phyloP scores from a whole-genome alignment of 2,888 invertebrate species.

The Frankliniella fusca region DNA sequence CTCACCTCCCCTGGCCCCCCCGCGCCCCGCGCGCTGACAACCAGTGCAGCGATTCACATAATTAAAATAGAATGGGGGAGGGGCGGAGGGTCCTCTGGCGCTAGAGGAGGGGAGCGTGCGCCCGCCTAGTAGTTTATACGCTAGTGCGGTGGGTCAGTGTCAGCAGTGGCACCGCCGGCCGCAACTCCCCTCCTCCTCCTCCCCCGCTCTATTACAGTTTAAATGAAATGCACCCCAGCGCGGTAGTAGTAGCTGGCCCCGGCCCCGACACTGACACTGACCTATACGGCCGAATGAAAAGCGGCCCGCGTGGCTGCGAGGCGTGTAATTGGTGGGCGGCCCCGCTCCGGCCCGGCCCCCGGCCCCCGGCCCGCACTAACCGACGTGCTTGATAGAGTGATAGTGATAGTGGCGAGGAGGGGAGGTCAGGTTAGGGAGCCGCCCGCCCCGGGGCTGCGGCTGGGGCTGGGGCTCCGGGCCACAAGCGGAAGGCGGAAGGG shows the following conservation, averaged over 20 bases:
- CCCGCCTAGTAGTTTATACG: constrained; percentile 2
- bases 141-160: constrained; percentile 13
- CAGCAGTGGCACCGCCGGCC: not conserved
- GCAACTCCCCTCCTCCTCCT: not conserved
- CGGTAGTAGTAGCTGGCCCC: not conserved
- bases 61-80: constrained; percentile 16
- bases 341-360: no score
- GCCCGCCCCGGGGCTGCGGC: not conserved
- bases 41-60: constrained; percentile 5
- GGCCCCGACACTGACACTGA: not conserved
- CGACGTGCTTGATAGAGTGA: not conserved
- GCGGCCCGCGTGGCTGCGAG: not conserved
- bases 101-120: not conserved
- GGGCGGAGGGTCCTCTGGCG: not conserved
- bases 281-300: not conserved
- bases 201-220: not conserved
- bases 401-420: not conserved
- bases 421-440: not conserved
- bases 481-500: no score
- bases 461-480: not conserved
- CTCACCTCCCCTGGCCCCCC: not conserved
- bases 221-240: not conserved
- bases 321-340: constrained; percentile 12
- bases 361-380: not conserved
- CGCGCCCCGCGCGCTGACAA: not conserved